Base-by-base conservation (phyloP, 2,888 invertebrate species). In the Acronicta psi region DNA sequence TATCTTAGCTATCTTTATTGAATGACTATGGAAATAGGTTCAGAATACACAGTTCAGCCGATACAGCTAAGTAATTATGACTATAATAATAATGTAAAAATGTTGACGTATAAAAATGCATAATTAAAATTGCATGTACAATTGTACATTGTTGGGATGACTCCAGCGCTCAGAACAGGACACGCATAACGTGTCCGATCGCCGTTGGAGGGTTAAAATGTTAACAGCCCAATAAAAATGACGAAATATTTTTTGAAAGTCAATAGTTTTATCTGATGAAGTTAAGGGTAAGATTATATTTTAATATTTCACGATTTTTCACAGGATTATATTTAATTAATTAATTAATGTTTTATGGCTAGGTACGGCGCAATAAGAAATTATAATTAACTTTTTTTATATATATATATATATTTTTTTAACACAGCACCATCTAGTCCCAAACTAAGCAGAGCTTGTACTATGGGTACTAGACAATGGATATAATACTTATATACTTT, bases 191-290 rank as follows among this genome's bases (percentile, higher is more conserved):
- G 36, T 23, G 23, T 34, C 18, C 44, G n/a, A 51, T 37, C 54
- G 41, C 29, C 45, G 38, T 34, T 59, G 59, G 11, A 59, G 49
- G 52, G 52, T 53, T 53, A 65, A 59, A 65, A 50, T 53, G 18
- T 65, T 38, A 36, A 20, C 10, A 41, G 16, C 40, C 1, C 29
- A 23, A 49, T 58, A 36, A 58, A 52, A 54, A 37, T 2, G 13
- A 7, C 17, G 13, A 8, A 36, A 17, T 43, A 29, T 38, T 38
- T 20, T 13, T 46, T 0, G 11, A 29, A 2, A 29, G 2, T n/a
- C n/a, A 13, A 34, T 25, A 34, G 11, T 38, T 40, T 49, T 6
- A 0, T 17, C 1, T 18, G 2, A 18, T 31, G 16, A 0, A 41
- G 36, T 40, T 23, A 62, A 58, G 17, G 34, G 16, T 1, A 34